Evolutionary conservation across 2,113 vertebrate genomes (phyloP), one percentile per base, ranked within the genome.

Genomic region (Neogobius melanostomus): DNA sequence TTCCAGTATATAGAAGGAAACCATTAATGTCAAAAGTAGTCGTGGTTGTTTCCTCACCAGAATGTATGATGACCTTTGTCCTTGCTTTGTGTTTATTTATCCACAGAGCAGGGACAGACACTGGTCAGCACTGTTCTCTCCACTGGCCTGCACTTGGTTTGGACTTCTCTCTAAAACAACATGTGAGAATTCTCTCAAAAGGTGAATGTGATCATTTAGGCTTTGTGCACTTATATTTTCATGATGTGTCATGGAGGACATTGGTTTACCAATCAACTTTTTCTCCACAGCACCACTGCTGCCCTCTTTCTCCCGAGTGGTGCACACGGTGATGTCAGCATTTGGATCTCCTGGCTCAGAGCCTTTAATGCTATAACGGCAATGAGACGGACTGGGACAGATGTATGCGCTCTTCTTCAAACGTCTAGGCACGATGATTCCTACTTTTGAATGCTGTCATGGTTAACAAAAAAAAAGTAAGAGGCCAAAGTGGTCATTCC

Each of bases 181-280:
- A 92, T 82, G 61, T 74, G 82, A 90, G 87, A 87, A 90, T 87
- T 89, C 90, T 90, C 82, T 81, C 81, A 64, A 84, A 92, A 93
- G 92, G 92, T 93, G 90, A 88, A 93, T 75, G 90, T 88, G 90
- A 93, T 93, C 85, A 93, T 93, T 91, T 89, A 91, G 88, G 90
- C 84, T 79, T 88, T 67, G 42, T 60, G 77, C 80, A 83, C 87
- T 91, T 93, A 88, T 90, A 90, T 92, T 91, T 93, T 92, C 87
- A 85, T 88, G 89, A 91, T 91, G 92, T 91, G 91, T 93, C 91
- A 93, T 83, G 73, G 85, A 88, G 74, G 79, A 80, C 76, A 89
- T 84, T 87, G 84, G 90, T 87, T 89, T 91, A 92, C 90, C 90
- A 91, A 91, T 92, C 90, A 90, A 90, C 87, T 90, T 87, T 89